Conservation (phyloP, 2,113 vertebrate genomes). For the Cyprinus carpio region DNA sequence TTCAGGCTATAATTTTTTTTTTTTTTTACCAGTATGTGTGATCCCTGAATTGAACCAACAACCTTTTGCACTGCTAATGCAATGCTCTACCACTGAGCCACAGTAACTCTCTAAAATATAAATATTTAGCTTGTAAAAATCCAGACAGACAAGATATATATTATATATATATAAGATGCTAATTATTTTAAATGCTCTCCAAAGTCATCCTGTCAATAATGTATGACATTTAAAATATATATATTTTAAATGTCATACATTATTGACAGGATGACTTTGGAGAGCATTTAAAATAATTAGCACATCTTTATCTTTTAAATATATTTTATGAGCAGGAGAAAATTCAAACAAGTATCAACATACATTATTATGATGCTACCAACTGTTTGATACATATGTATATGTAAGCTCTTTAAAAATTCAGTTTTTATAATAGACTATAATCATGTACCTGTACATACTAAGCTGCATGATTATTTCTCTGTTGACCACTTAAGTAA, state of each 20-base stretch:
- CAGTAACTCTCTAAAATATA: too few relatives aligned
- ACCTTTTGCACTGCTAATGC: too few relatives aligned
- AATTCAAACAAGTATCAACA: neutral
- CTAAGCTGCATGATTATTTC: constrained; percentile 57
- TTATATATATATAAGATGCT: too few relatives aligned
- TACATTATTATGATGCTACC: neutral
- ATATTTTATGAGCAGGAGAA: neutral
- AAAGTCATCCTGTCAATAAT: too few relatives aligned
- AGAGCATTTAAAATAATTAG: neutral
- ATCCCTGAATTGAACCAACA: too few relatives aligned
- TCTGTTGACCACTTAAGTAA: constrained; percentile 72
- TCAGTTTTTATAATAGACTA: neutral
- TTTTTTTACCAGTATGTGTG: too few relatives aligned
- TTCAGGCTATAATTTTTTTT: too few relatives aligned
- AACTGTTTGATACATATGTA: neutral
- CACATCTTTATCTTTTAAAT: neutral
- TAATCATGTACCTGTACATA: neutral
- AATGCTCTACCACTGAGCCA: too few relatives aligned
- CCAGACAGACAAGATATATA: neutral
- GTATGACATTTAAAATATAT: too few relatives aligned
- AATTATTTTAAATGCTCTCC: too few relatives aligned
- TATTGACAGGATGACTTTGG: neutral
- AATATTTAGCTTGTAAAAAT: neutral
- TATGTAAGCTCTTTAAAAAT: neutral
- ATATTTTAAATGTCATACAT: neutral